Conservation (phyloP, 2,113 vertebrate genomes). For the Theristicus caerulescens region DNA sequence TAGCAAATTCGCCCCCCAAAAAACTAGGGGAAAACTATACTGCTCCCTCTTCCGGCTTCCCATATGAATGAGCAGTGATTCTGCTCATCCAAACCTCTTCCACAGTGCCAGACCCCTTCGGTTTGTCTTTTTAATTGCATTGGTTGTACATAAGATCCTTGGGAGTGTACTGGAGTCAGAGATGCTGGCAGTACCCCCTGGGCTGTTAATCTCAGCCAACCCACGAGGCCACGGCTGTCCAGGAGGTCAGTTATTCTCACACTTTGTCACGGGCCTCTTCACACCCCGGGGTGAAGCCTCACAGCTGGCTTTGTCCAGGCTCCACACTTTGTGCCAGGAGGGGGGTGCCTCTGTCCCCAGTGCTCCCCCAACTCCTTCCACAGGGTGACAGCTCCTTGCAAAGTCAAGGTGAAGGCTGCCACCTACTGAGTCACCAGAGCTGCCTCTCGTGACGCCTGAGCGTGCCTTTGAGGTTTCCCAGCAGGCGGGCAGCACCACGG, state of each 20-base stretch:
- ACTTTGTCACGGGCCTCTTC: not conserved
- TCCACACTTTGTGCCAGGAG: not conserved
- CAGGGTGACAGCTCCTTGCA: not conserved
- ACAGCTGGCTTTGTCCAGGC: not conserved
- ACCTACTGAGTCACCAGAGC: conserved; percentile 34
- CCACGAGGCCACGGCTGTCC: not conserved
- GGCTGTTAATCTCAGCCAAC: not conserved
- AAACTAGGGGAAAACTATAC: too few species aligned
- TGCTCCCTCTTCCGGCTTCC: not conserved
- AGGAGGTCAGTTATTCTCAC: not conserved
- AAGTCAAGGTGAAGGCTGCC: conserved; percentile 48
- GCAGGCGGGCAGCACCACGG: not conserved
- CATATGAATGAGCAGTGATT: not conserved
- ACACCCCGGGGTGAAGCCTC: not conserved
- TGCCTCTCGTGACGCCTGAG: not conserved
- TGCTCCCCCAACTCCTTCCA: not conserved
- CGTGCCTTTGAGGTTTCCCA: not conserved
- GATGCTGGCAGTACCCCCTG: not conserved
- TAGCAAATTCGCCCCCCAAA: not conserved
- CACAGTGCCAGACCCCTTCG: not conserved
- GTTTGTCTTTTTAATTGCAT: not conserved
- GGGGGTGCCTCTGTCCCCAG: not conserved
- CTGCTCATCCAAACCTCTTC: not conserved
- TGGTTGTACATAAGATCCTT: not conserved
- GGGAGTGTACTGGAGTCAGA: not conserved